These are phyloP conservation scores for Xiphophorus maculatus DNA, from an alignment of 2,113 vertebrate species.

Conservation along the genomic window DNA sequence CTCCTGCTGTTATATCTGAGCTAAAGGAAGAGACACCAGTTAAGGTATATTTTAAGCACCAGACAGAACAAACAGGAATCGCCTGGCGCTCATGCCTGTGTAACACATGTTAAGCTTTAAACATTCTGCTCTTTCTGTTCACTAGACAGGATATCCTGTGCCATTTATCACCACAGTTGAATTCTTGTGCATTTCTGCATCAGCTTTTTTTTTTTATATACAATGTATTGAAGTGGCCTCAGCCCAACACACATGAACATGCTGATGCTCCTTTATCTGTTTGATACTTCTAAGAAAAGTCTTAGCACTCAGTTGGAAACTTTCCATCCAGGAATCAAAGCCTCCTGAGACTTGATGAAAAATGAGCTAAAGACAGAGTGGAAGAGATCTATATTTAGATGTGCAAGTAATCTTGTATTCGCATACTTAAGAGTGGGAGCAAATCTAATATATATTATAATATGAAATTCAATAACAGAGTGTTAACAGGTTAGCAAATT, in stretches of 20 bases:
- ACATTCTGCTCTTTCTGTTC: conserved; percentile 52
- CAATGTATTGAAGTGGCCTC: neutral
- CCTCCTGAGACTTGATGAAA: conserved; percentile 47
- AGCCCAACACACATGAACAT: neutral
- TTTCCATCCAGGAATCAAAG: conserved; percentile 51
- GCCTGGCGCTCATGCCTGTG: conserved; percentile 26
- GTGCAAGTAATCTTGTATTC: conserved; percentile 47
- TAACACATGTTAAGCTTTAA: conserved; percentile 29
- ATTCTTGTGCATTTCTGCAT: neutral
- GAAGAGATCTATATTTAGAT: conserved; percentile 54
- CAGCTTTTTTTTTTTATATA: neutral
- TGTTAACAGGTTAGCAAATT: conserved; percentile 14
- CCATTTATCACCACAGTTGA: conserved; percentile 27
- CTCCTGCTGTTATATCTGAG: conserved; percentile 24
- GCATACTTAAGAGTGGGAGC: conserved; percentile 27
- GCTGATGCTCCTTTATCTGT: conserved; percentile 16
- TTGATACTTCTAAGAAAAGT: conserved; percentile 49
- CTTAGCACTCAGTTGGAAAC: conserved; percentile 40
- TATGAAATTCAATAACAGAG: conserved; percentile 25
- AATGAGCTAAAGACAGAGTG: conserved; percentile 38
- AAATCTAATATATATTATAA: conserved; percentile 35
- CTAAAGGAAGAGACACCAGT: conserved; percentile 50
- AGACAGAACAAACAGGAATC: conserved; percentile 71
- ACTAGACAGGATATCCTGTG: conserved; percentile 64
- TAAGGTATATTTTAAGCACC: conserved; percentile 51